phyloP scores from a whole-genome alignment of 2,888 invertebrate species.

The Uloborus plumipes region DNA sequence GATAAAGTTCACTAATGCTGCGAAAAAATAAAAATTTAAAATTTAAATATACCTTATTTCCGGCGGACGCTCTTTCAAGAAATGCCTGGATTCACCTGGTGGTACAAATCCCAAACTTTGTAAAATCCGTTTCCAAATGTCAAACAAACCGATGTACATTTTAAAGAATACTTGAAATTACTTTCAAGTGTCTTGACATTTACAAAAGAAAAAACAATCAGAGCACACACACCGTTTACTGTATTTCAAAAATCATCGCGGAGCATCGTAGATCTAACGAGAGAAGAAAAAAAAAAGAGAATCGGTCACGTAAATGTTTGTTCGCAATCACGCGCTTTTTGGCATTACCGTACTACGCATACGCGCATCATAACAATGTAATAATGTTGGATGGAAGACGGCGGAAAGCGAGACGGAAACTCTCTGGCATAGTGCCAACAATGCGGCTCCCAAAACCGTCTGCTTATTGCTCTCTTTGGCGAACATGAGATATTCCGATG shows the following conservation, averaged over 20 bases:
- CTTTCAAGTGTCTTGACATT: neutral
- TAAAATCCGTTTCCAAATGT: conserved; percentile 58
- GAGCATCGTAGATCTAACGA: conserved; percentile 19
- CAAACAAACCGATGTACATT: conserved; percentile 53
- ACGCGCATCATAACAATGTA: conserved; percentile 41
- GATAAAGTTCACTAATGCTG: no score
- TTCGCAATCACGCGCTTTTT: conserved; percentile 59
- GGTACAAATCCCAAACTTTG: conserved; percentile 50
- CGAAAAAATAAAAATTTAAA: neutral
- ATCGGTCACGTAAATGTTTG: conserved; percentile 23
- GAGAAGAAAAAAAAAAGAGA: conserved; percentile 2
- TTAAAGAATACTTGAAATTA: neutral
- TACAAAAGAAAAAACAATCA: neutral
- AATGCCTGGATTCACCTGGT: conserved; percentile 32
- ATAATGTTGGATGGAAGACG: conserved; percentile 8
- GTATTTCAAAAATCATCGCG: neutral
- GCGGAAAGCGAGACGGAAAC: conserved; percentile 19
- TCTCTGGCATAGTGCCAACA: conserved; percentile 36
- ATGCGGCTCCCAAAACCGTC: conserved; percentile 16
- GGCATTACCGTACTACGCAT: conserved; percentile 42
- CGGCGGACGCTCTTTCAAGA: conserved; percentile 12
- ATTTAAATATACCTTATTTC: conserved; percentile 1
- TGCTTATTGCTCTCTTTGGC: neutral
- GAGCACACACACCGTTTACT: neutral
- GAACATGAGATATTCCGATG: no score